phyloP scores from a whole-genome alignment of 2,888 invertebrate genomes.

The Drosophila neonasuta region DNA sequence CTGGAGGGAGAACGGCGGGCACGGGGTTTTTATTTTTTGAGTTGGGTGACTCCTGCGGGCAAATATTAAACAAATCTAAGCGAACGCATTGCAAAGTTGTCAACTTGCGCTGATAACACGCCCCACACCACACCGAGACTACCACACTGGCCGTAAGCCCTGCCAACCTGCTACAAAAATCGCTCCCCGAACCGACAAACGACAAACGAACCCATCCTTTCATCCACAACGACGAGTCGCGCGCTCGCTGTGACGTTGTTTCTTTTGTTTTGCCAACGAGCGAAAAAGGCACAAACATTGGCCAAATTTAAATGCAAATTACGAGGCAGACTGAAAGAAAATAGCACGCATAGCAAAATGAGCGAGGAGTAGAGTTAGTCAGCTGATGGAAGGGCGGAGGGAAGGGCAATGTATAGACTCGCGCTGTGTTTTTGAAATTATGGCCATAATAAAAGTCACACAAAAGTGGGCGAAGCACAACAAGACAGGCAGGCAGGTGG shows the following conservation, averaged over 20 bases:
- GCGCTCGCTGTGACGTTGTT: slow-evolving; percentile 25
- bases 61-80: slow-evolving; percentile 75
- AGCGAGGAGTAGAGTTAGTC: neutral
- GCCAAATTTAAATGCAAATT: slow-evolving; percentile 77
- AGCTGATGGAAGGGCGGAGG: neutral
- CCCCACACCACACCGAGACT: slow-evolving; percentile 21
- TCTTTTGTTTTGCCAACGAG: slow-evolving; percentile 65
- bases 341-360: slow-evolving; percentile 32
- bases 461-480: slow-evolving; percentile 2
- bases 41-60: slow-evolving; percentile 64
- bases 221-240: too few species aligned
- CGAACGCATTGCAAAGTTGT: slow-evolving; percentile 77
- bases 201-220: too few species aligned
- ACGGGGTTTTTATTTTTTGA: slow-evolving; percentile 38
- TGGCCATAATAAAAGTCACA: slow-evolving; percentile 14
- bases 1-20: neutral
- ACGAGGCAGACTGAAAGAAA: slow-evolving; percentile 54
- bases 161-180: neutral
- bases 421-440: slow-evolving; percentile 13
- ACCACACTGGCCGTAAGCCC: neutral
- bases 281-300: slow-evolving; percentile 75
- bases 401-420: slow-evolving; percentile 2
- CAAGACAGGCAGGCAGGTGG: slow-evolving; percentile 16
- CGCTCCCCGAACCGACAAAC: neutral
- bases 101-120: slow-evolving; percentile 71